These are phyloP conservation scores for Cotesia congregata DNA, from an alignment of 2,888 invertebrate genomes.

Conservation along the genomic window DNA sequence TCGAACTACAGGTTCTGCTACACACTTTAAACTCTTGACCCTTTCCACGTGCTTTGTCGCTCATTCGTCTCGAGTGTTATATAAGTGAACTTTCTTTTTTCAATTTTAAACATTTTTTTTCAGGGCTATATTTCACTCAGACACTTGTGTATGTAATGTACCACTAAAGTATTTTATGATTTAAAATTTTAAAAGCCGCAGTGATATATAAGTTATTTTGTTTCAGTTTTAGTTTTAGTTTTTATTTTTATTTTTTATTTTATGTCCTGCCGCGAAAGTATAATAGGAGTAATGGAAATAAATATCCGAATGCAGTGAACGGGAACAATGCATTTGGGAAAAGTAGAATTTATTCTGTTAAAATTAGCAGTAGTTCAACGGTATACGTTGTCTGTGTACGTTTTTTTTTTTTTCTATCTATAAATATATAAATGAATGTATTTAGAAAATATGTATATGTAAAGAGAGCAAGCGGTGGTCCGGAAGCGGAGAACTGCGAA, in stretches of 20 bases:
- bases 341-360: constrained; percentile 18
- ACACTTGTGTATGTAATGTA: neutral
- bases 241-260: neutral
- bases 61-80: neutral
- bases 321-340: constrained; percentile 18
- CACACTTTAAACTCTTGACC: constrained; percentile 19
- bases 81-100: constrained; percentile 5
- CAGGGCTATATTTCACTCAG: neutral
- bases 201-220: too few relatives aligned
- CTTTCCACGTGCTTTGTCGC: neutral
- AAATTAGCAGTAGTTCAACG: neutral
- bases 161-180: neutral
- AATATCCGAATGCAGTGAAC: constrained; percentile 25
- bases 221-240: neutral
- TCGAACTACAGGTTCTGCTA: too few relatives aligned
- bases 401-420: neutral
- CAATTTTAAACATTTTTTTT: neutral
- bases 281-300: constrained; percentile 10
- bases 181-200: neutral
- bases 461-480: constrained; percentile 22
- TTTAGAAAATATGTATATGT: constrained; percentile 13
- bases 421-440: constrained; percentile 17
- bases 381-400: neutral
- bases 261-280: neutral
- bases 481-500: constrained; percentile 51